Evolutionary conservation across 2,888 invertebrate species (phyloP).

Genomic region (Drosophila prostipennis): DNA sequence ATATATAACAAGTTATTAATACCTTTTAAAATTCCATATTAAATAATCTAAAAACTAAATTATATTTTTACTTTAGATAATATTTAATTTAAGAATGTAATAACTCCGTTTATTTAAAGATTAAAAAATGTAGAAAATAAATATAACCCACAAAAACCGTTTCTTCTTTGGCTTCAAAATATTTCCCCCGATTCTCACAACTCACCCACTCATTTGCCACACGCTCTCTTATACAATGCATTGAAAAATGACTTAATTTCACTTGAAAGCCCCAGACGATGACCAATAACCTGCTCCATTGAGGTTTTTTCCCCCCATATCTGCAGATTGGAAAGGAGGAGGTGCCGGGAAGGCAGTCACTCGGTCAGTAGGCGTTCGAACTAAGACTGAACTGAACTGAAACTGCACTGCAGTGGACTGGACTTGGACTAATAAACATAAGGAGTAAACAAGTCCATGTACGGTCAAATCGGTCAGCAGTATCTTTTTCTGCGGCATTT

Average conservation of each 20-base stretch:
- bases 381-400: constrained; percentile 22
- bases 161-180: too few species aligned
- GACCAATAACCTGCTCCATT: constrained; percentile 38
- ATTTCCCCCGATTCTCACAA: constrained; percentile 14
- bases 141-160: too few species aligned
- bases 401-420: constrained; percentile 39
- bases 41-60: too few species aligned
- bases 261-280: constrained; percentile 38
- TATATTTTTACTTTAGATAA: too few species aligned
- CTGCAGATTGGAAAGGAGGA: constrained; percentile 8
- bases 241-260: constrained; percentile 72
- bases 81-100: too few species aligned
- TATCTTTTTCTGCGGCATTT: constrained; percentile 47
- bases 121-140: too few species aligned
- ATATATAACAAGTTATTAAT: too few species aligned
- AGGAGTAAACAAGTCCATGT: constrained; percentile 78
- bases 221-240: constrained; percentile 43
- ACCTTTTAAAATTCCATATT: too few species aligned
- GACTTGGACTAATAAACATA: constrained; percentile 71
- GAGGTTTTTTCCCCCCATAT: constrained; percentile 1
- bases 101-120: too few species aligned
- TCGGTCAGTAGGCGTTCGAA: constrained; percentile 68
- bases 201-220: constrained; percentile 62
- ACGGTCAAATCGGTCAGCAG: constrained; percentile 76
- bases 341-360: constrained; percentile 49